Base-by-base conservation (phyloP, 2,113 vertebrate genomes). In the Hippocampus abdominalis region DNA sequence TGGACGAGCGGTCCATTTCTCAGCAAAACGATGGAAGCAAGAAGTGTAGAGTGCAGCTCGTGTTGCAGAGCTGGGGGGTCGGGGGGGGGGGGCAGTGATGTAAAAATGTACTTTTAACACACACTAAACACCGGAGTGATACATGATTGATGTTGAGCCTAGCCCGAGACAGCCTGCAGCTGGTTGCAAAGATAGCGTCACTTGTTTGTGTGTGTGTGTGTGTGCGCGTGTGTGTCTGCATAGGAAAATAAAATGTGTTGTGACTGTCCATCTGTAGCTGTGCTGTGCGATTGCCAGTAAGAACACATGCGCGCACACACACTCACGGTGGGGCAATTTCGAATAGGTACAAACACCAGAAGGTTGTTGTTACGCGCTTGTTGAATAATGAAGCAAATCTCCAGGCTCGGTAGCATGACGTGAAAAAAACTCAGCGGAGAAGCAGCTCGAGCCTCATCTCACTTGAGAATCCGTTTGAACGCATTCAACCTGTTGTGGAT, bases 91-190 rank as follows among this genome's bases (percentile, higher is more conserved):
- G 42, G 61, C 57, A 13, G 68, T 2, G 57, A 46, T 75, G 40
- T 40, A 40, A 64, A 53, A 32, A 56, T 62, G 49, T 77, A 69
- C 49, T 68, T 69, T 70, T 39, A 9, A 62, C 64, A 66, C 53
- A 66, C 8, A 8, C 36, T 54, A 29, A 68, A 42, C 8, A n/a
- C 18, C 18, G 5, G 56, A 0, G 3, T 20, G 2, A 49, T 64
- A 73, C 23, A 66, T 71, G 75, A 63, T 73, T 69, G 70, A 77
- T 80, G 66, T 40, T 42, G 27, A 44, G 72, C 36, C 71, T 62
- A 72, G 74, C 70, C 72, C 77, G 18, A 69, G 62, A 66, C 64
- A 82, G 71, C 69, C 75, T 77, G 51, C 65, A 74, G 51, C 66
- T 60, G 62, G 57, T 51, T 66, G 68, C 68, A 78, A 66, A 56